phyloP scores from a whole-genome alignment of 2,797 vertebrate genomes.

The Labeo calbasu region DNA sequence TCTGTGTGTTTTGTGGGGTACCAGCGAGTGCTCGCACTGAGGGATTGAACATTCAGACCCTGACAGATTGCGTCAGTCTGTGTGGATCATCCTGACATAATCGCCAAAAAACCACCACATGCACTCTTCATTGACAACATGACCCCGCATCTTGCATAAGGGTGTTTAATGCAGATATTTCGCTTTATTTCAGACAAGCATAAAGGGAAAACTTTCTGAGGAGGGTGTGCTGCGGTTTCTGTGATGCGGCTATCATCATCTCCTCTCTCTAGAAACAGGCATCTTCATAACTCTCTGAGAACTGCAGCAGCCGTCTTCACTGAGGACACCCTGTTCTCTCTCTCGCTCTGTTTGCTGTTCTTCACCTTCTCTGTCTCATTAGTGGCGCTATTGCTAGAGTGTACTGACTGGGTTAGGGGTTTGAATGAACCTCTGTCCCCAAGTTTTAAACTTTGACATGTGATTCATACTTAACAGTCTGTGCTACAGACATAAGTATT shows the following conservation, averaged over 20 bases:
- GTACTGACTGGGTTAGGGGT: neutral
- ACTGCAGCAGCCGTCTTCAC: constrained; percentile 24
- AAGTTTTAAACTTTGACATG: neutral
- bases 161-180: neutral
- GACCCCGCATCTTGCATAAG: neutral
- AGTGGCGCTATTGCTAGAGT: constrained; percentile 11
- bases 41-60: constrained; percentile 2
- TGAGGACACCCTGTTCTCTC: constrained; percentile 20
- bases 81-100: constrained; percentile 35
- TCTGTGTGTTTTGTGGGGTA: constrained; percentile 48
- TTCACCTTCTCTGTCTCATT: neutral
- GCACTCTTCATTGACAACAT: neutral
- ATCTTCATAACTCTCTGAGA: constrained; percentile 10
- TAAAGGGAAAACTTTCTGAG: neutral
- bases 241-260: constrained; percentile 27
- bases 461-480: neutral
- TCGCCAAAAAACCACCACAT: neutral
- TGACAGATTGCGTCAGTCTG: constrained; percentile 28
- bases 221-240: neutral
- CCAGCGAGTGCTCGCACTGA: constrained; percentile 26
- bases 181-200: neutral
- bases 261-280: constrained; percentile 33
- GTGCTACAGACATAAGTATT: neutral
- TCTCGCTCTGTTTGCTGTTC: neutral
- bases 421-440: neutral